Base-by-base conservation (phyloP, 2,888 invertebrate species). In the Sturmia bella region DNA sequence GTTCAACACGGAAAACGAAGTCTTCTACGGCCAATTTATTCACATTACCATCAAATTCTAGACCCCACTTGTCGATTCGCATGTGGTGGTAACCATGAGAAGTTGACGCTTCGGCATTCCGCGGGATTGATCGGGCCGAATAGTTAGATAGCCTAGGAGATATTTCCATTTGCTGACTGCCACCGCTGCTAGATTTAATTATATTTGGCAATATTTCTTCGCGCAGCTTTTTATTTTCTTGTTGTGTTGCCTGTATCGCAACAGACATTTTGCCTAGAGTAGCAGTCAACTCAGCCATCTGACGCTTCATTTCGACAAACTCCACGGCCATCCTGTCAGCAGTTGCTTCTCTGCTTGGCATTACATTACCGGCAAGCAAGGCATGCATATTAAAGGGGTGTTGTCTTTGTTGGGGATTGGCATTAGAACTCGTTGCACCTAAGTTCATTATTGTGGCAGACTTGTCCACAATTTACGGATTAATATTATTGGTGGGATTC, bases 11-110 rank as follows among this genome's bases (percentile, higher is more conserved):
- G 13, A 52, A 52, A 13, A 24, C 52, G 5, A 50, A 54, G 9
- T 54, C 27, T 32, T 54, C 54, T 27, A 54, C 32, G 1, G 32
- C 54, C 32, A 32, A 50, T 12, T 50, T 50, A 3, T 21, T 50
- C 5, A 12, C 11, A 11, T 50, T 50, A 3, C 50, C 50, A 9
- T 54, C 27, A 24, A 54, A 54, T 12, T 54, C 27, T 3, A 54
- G 4, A 2, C 64, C 50, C 48, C 50, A 66, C 5, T 52, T 66
- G 5, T 66, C 66, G 0, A 66, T 41, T 0, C 66, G n/a, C 11
- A 39, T 37, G 12, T 2, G 37, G 7, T 52, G 11, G 12, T 64
- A 13, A 12, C 2, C 27, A 19, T 7, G 12, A 0, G 9, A n/a
- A 15, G 24, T 19, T 1, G 3, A 12, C 0, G 3, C 13, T 1